A percentile compares a stretch with the other conserved stretches of the same genome.
Conservation (phyloP, 1,140 invertebrate species). For the Dinoponera quadriceps region DNA sequence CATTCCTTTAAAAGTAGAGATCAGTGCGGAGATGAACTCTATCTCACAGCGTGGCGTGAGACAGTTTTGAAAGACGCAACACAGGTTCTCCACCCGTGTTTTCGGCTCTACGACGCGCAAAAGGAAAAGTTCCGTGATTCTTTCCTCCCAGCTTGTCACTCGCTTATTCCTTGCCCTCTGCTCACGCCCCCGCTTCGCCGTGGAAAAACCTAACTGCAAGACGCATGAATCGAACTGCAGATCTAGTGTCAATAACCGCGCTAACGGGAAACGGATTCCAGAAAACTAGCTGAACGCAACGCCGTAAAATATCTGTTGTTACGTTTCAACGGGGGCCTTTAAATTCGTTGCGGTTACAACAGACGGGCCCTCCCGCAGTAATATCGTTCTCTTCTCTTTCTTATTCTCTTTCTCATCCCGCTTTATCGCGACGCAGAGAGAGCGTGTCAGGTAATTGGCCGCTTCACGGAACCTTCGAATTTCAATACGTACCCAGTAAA, state of each 20-base stretch:
- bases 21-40: too few species aligned
- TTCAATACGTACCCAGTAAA: too few species aligned
- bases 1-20: too few species aligned
- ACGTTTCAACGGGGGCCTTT: conserved; percentile 1
- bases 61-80: conserved; percentile 31
- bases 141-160: too few species aligned
- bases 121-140: not conserved
- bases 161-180: too few species aligned
- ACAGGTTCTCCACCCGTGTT: conserved; percentile 23
- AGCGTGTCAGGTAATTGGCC: too few species aligned
- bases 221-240: conserved; percentile 55
- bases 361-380: not conserved
- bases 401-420: not conserved
- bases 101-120: conserved; percentile 1
- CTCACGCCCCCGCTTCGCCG: not conserved
- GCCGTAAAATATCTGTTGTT: conserved; percentile 28
- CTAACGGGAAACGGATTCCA: conserved; percentile 75
- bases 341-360: not conserved
- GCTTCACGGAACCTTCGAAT: too few species aligned
- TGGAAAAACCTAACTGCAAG: conserved; percentile 24
- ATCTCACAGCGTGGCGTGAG: too few species aligned
- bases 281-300: conserved; percentile 69
- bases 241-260: conserved; percentile 12
- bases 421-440: not conserved
- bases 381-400: not conserved